Evolutionary conservation across 2,797 vertebrate species (phyloP).

Genomic region (Acanthurus lineatus): DNA sequence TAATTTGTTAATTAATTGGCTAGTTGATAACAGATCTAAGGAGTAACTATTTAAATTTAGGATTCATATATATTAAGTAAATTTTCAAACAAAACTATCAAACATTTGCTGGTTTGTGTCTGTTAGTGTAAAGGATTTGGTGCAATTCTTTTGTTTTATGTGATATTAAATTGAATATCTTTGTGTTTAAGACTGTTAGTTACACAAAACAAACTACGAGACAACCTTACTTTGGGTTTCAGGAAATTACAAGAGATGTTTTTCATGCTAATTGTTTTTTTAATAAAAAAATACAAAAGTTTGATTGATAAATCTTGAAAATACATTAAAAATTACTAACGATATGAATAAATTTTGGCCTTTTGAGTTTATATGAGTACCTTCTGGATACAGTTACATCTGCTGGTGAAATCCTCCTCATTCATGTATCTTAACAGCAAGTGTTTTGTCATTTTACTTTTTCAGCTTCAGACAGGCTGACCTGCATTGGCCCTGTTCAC

Average conservation of each 20-base stretch:
- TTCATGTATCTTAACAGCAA: background rate
- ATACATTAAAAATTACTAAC: fast-evolving
- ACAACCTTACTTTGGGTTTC: background rate
- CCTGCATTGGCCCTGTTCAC: slow-evolving; percentile 26
- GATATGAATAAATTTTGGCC: background rate
- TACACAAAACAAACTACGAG: background rate
- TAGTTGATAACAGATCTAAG: background rate
- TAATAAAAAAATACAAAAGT: background rate
- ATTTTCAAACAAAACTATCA: background rate
- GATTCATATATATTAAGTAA: background rate
- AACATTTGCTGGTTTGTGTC: background rate
- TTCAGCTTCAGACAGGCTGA: slow-evolving; percentile 56
- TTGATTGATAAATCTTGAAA: background rate
- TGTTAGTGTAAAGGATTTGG: background rate
- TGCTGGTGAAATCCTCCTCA: background rate
- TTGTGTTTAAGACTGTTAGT: background rate
- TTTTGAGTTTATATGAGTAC: background rate
- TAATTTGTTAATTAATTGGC: background rate
- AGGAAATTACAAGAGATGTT: background rate
- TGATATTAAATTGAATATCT: slow-evolving; percentile 1
- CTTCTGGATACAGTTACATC: background rate
- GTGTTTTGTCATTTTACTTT: background rate
- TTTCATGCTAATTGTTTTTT: background rate
- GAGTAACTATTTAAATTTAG: background rate
- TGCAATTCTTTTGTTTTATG: background rate